These are phyloP conservation scores for Morus bassanus DNA, from an alignment of 2,797 vertebrate genomes.

Conservation along the genomic window DNA sequence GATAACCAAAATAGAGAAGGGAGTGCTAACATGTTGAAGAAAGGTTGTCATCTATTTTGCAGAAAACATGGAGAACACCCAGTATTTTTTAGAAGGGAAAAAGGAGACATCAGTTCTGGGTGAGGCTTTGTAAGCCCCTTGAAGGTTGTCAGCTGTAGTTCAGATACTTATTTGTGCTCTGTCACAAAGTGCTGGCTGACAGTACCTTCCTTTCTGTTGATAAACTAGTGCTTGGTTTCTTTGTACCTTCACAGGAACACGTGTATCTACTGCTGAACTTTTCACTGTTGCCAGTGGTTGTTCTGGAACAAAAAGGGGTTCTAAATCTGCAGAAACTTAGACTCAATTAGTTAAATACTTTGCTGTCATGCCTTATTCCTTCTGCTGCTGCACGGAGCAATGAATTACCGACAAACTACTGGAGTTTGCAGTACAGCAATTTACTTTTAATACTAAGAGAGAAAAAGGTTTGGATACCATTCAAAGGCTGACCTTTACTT, in stretches of 20 bases:
- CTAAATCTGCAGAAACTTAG: neutral
- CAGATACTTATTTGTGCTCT: neutral
- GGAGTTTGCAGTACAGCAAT: neutral
- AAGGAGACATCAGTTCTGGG: neutral
- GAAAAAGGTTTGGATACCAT: conserved; percentile 28
- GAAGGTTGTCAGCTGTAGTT: neutral
- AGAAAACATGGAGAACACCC: neutral
- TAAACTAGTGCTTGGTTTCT: neutral
- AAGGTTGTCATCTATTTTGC: neutral
- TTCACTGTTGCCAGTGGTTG: neutral
- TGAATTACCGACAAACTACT: neutral
- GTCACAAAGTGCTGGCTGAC: neutral
- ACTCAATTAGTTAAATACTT: conserved; percentile 16
- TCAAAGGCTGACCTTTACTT: conserved; percentile 56
- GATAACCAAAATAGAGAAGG: neutral
- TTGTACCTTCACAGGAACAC: neutral
- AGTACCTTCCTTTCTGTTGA: neutral
- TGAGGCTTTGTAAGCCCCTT: neutral
- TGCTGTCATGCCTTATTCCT: conserved; percentile 3
- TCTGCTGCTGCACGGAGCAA: neutral
- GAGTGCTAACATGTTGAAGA: neutral
- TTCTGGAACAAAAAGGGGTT: neutral
- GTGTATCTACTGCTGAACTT: neutral
- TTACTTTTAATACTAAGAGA: conserved; percentile 9
- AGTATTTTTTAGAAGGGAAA: neutral